Evolutionary conservation across 2,797 vertebrate genomes (phyloP), one percentile per base, ranked within the genome.

Genomic region (Sebastes steindachneri): DNA sequence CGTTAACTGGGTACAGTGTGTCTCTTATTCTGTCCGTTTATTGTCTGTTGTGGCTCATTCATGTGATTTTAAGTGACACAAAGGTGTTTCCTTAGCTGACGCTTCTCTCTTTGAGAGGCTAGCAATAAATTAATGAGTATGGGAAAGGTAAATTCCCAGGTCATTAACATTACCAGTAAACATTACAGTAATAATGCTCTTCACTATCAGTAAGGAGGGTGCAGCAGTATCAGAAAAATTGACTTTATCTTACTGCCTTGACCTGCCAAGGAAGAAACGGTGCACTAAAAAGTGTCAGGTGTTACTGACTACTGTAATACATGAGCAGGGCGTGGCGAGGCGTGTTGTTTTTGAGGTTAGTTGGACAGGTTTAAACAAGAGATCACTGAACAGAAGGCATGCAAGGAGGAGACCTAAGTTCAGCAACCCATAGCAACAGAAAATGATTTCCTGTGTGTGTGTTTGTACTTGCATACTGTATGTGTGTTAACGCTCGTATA

Each of bases 301-400:
- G 79, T 60, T 60, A 3, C 23, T 68, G 37, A 64, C 65, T n/a
- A 4, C 15, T 65, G 65, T 51, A 62, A 31, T 35, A 33, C 73
- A 58, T 25, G 54, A 60, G 41, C 45, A 54, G 80, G 69, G 83
- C 51, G 80, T 75, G 84, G 60, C 37, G 23, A 70, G 63, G 66
- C 45, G 53, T 71, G 76, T 59, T 55, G 53, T 60, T 55, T 73
- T 25, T 25, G 7, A 68, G 62, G 17, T 74, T 68, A 51, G 64
- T 58, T 53, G 3, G 26, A 73, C 82, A 75, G 75, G 80, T 82
- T 88, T 25, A 60, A 77, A 77, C 81, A 75, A 25, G 68, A 84
- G 80, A 53, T 55, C 4, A 1, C 53, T n/a, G 4, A 21, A 45
- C 28, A 54, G 3, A 51, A 60, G 3, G 17, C 65, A 21, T n/a